phyloP scores from a whole-genome alignment of 1,140 invertebrate genomes.

The Megalonaias nervosa region DNA sequence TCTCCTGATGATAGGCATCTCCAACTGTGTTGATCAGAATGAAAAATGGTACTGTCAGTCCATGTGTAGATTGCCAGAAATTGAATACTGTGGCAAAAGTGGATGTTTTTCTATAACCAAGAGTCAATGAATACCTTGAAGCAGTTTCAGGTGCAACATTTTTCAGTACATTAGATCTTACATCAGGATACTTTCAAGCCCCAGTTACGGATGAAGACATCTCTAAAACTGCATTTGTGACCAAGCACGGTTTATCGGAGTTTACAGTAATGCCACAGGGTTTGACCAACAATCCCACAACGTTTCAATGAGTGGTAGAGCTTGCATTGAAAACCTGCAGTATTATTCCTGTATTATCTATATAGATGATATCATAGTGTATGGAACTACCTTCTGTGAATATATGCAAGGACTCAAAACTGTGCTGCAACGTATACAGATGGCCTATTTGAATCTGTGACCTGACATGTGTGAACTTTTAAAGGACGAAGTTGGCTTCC shows the following conservation, averaged over 20 bases:
- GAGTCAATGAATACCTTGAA: slow-evolving; percentile 5
- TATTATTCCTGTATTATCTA: slow-evolving; percentile 5
- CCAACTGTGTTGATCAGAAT: slow-evolving; percentile 71
- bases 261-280: not conserved
- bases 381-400: slow-evolving; percentile 12
- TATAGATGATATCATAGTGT: slow-evolving; percentile 38
- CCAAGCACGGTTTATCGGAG: slow-evolving; percentile 6
- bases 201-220: slow-evolving; percentile 54
- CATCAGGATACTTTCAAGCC: slow-evolving; percentile 62
- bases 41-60: slow-evolving; percentile 68
- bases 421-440: slow-evolving; percentile 6
- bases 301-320: slow-evolving; percentile 14
- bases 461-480: slow-evolving; percentile 21
- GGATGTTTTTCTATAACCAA: not conserved
- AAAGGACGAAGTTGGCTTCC: not conserved
- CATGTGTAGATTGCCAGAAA: slow-evolving; percentile 72
- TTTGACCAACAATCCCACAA: not conserved
- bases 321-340: slow-evolving; percentile 12
- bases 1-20: slow-evolving; percentile 42
- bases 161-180: slow-evolving; percentile 10
- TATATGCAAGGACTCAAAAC: not conserved
- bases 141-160: not conserved
- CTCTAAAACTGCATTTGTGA: slow-evolving; percentile 57
- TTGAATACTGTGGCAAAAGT: slow-evolving; percentile 41
- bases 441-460: slow-evolving; percentile 9